These are phyloP conservation scores for Tenthredo mesomela DNA, from an alignment of 2,888 invertebrate species.

Conservation along the genomic window DNA sequence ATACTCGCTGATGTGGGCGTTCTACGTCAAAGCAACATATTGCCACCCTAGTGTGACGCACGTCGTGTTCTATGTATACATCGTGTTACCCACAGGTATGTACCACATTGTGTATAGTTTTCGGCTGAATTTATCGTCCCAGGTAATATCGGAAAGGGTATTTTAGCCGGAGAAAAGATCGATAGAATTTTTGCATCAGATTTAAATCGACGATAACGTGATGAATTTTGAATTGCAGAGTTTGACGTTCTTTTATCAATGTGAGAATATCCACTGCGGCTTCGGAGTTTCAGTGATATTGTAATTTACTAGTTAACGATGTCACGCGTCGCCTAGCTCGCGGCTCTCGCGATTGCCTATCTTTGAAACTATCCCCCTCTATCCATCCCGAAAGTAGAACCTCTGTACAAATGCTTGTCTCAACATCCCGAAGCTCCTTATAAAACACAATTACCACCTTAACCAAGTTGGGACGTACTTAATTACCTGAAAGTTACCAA, in stretches of 20 bases:
- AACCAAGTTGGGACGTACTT: slow-evolving; percentile 72
- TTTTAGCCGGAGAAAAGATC: neutral
- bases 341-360: slow-evolving; percentile 13
- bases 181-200: neutral
- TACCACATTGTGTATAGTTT: neutral
- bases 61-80: neutral
- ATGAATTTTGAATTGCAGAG: neutral
- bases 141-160: neutral
- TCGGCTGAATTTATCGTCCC: neutral
- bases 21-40: slow-evolving; percentile 35
- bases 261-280: no score
- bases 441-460: slow-evolving; percentile 73
- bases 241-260: neutral
- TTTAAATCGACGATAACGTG: neutral
- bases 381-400: neutral
- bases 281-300: slow-evolving; percentile 2
- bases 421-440: slow-evolving; percentile 59
- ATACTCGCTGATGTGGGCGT: slow-evolving; percentile 37
- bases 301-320: slow-evolving; percentile 3
- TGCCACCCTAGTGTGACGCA: neutral
- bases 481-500: slow-evolving; percentile 71
- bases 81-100: neutral
- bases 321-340: slow-evolving; percentile 26
- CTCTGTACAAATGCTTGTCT: slow-evolving; percentile 47
- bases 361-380: slow-evolving; percentile 31